Base-by-base conservation (phyloP, 2,797 vertebrate genomes). In the Oryzias dopingdopingensis region DNA sequence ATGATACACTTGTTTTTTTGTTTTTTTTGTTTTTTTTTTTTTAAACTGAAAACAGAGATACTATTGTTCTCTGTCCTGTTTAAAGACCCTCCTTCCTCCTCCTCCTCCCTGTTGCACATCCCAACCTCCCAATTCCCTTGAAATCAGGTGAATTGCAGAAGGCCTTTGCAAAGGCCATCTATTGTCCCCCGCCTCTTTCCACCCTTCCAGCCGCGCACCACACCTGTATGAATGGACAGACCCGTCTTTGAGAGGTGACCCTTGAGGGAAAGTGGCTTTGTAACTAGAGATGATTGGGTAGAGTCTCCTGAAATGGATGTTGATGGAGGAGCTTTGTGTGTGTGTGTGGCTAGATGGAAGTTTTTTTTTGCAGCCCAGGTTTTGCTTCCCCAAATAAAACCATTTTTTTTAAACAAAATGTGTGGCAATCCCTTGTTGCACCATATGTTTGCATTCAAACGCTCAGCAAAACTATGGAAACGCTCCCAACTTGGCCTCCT, bases 211-310 rank as follows among this genome's bases (percentile, higher is more conserved):
- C 54, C 42, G 37, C 42, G 22, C 65, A 71, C 70, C 75, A 85
- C 85, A 87, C 83, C 88, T 89, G 83, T 87, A 81, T 86, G 72
- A 75, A 71, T 68, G 70, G 67, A 82, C 84, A 80, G 61, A 49
- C 59, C 51, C 72, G 59, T 66, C 67, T 84, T 88, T 89, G 73
- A 86, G 79, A 44, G 15, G 62, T 23, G 45, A 74, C 78, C 79
- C 82, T 56, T 17, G 70, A 81, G 80, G 67, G 65, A 79, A 70
- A 74, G 77, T 76, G 72, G 63, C 62, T 56, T 42, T 62, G 81
- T 83, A 86, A 87, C 69, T 58, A 65, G 74, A 86, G 81, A 85
- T 75, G 81, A 88, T 84, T 84, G 72, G 72, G 42, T 78, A 26
- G 70, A 67, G 72, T 82, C 64, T 67, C 41, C 52, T 61, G 53